A percentile compares a stretch with the other conserved stretches of the same genome.
Evolutionary conservation across 2,888 invertebrate species (phyloP).

Genomic region (Lapara coniferarum): DNA sequence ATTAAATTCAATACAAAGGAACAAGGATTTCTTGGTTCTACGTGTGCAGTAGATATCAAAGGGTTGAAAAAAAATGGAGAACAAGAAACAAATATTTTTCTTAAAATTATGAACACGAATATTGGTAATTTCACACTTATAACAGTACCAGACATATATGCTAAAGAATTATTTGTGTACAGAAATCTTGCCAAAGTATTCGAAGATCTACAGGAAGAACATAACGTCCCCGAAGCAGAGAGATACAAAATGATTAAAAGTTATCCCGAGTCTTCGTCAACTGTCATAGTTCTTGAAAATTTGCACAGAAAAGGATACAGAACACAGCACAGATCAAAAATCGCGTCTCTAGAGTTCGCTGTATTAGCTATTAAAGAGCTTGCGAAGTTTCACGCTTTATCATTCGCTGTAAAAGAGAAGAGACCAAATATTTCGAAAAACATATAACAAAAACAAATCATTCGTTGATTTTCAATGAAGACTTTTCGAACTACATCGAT

Average conservation of each 20-base stretch:
- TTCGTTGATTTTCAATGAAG: slow-evolving; percentile 33
- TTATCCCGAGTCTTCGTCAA: slow-evolving; percentile 37
- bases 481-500: slow-evolving; percentile 37
- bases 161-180: slow-evolving; percentile 49
- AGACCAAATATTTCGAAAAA: slow-evolving; percentile 32
- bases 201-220: slow-evolving; percentile 42
- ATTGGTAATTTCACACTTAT: slow-evolving; percentile 37
- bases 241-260: slow-evolving; percentile 39
- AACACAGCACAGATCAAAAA: slow-evolving; percentile 40
- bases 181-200: slow-evolving; percentile 44
- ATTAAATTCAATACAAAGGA: slow-evolving; percentile 40
- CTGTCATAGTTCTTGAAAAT: slow-evolving; percentile 47
- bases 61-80: slow-evolving; percentile 41
- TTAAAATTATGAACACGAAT: slow-evolving; percentile 48
- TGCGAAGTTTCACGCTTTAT: slow-evolving; percentile 46
- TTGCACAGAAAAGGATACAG: slow-evolving; percentile 45
- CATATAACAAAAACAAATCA: slow-evolving; percentile 38
- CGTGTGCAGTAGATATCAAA: slow-evolving; percentile 47
- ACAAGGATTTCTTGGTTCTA: slow-evolving; percentile 45
- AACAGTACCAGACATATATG: slow-evolving; percentile 42
- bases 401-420: slow-evolving; percentile 42
- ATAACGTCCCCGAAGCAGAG: slow-evolving; percentile 35
- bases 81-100: slow-evolving; percentile 51
- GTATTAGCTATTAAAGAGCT: slow-evolving; percentile 43
- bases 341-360: slow-evolving; percentile 43